Evolutionary conservation across 1,140 invertebrate species (phyloP).

Genomic region (Oncopodura yosiiana): DNA sequence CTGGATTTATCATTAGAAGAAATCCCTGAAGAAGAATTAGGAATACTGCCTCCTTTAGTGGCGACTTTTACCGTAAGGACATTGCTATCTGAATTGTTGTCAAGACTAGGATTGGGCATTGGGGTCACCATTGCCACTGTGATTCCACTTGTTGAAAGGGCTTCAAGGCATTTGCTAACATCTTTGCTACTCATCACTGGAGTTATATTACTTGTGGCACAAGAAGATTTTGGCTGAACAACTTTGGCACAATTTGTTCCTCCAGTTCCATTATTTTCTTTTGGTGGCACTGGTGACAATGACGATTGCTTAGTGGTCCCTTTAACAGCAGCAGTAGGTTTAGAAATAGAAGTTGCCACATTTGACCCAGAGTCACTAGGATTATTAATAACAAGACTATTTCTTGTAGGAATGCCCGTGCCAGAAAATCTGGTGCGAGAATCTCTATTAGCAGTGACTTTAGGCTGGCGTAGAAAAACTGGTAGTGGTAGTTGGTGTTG

Average conservation of each 20-base stretch:
- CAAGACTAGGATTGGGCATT: slow-evolving; percentile 48
- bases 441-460: slow-evolving; percentile 14
- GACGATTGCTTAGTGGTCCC: slow-evolving; percentile 52
- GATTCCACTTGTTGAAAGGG: slow-evolving; percentile 36
- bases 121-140: slow-evolving; percentile 64
- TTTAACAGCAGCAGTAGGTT: slow-evolving; percentile 80
- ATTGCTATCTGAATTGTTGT: slow-evolving; percentile 8
- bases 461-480: slow-evolving; percentile 25
- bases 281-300: slow-evolving; percentile 14
- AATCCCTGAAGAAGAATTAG: no score
- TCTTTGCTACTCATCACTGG: neutral
- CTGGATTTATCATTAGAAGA: no score
- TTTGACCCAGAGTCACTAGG: neutral
- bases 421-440: slow-evolving; percentile 21
- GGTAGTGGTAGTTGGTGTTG: slow-evolving; percentile 2
- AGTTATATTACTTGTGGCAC: neutral
- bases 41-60: neutral
- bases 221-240: slow-evolving; percentile 26
- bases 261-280: slow-evolving; percentile 1
- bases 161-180: neutral
- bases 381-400: slow-evolving; percentile 11
- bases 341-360: slow-evolving; percentile 63
- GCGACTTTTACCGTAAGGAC: neutral
- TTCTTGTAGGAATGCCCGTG: slow-evolving; percentile 31
- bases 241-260: slow-evolving; percentile 31